phyloP scores from a whole-genome alignment of 2,888 invertebrate genomes.

The Epinotia bilunana region DNA sequence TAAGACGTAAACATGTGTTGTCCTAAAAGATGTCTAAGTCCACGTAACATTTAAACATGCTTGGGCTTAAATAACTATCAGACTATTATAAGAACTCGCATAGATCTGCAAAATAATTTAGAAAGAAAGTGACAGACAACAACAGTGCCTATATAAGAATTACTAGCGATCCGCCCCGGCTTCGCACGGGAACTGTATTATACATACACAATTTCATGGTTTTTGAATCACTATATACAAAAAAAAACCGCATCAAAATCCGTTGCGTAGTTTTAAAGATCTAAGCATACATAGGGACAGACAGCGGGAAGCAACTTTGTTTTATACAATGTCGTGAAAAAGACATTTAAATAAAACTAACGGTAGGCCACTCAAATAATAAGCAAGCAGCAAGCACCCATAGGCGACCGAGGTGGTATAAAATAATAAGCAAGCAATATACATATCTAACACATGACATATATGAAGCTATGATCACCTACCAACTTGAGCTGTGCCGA shows the following conservation, averaged over 20 bases:
- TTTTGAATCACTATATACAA: no score
- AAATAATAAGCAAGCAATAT: slow-evolving; percentile 2
- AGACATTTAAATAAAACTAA: no score
- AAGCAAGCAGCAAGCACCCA: neutral
- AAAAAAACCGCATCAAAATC: no score
- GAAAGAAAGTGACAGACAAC: neutral
- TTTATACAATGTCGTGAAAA: no score
- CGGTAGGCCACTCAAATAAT: neutral
- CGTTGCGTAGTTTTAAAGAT: no score
- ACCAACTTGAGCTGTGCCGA: slow-evolving; percentile 82
- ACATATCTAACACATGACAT: slow-evolving; percentile 48
- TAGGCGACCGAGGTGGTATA: no score
- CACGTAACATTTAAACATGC: neutral
- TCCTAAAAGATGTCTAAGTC: neutral
- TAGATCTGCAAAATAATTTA: neutral
- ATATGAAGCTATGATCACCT: slow-evolving; percentile 59
- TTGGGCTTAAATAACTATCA: neutral
- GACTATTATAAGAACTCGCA: slow-evolving; percentile 15
- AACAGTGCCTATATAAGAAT: slow-evolving; percentile 11
- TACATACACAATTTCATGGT: no score
- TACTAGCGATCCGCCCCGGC: no score
- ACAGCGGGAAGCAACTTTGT: no score
- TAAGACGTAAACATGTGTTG: neutral
- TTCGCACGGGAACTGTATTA: no score
- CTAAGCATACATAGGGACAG: no score